A percentile compares a stretch with the other conserved stretches of the same genome.
These are phyloP conservation scores for Lepus oiostolus DNA, from an alignment of 2,797 vertebrate genomes.

Conservation along the genomic window DNA sequence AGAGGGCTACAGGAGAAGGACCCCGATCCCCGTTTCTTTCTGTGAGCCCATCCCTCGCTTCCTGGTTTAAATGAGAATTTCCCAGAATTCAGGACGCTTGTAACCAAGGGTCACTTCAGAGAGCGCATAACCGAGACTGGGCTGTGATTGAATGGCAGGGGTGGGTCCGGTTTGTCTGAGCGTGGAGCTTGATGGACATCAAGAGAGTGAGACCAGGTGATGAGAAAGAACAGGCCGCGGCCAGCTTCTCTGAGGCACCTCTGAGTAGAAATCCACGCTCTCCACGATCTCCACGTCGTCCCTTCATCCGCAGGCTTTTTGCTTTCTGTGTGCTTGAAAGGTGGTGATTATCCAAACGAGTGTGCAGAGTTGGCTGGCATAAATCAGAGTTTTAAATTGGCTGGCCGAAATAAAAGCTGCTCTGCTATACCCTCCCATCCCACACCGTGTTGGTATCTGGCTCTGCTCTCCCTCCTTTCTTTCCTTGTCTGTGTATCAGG, in stretches of 20 bases:
- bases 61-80: conserved; percentile 44
- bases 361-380: conserved; percentile 4
- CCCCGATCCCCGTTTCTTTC: neutral
- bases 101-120: conserved; percentile 22
- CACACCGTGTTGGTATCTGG: neutral
- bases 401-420: conserved; percentile 31
- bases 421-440: neutral
- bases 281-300: neutral
- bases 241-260: neutral
- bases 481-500: conserved; percentile 20
- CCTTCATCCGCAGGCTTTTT: conserved; percentile 30
- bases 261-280: conserved; percentile 6
- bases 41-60: neutral
- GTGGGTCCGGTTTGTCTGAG: conserved; percentile 25
- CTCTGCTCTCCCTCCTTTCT: neutral
- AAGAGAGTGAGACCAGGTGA: conserved; percentile 4
- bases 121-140: conserved; percentile 22
- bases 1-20: conserved; percentile 8
- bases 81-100: conserved; percentile 22
- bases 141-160: neutral
- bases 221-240: neutral
- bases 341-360: conserved; percentile 53
- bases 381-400: conserved; percentile 41
- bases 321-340: conserved; percentile 20
- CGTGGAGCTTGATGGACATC: neutral